Conservation (phyloP, 2,888 invertebrate species). For the Dolichopus griseipennis region DNA sequence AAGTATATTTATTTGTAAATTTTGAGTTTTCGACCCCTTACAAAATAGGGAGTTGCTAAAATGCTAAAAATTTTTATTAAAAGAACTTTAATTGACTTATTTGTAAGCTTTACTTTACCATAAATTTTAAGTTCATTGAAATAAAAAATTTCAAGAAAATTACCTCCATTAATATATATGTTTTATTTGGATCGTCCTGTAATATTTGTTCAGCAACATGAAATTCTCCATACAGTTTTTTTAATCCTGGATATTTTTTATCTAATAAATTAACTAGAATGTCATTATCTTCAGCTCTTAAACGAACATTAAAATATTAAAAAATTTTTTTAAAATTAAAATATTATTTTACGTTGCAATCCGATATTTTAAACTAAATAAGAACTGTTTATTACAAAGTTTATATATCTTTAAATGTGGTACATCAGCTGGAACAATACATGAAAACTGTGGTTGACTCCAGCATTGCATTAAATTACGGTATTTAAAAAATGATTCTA, state of each 20-base stretch:
- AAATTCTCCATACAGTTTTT: constrained; percentile 51
- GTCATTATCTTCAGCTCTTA: constrained; percentile 61
- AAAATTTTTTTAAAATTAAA: background rate
- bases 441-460: too few species aligned
- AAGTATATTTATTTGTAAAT: too few species aligned
- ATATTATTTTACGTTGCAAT: background rate
- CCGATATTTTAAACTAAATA: background rate
- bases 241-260: constrained; percentile 43
- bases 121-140: too few species aligned
- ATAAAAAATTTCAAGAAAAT: too few species aligned
- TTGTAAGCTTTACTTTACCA: too few species aligned
- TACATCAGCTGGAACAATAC: background rate
- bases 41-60: too few species aligned
- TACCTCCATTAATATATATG: constrained; percentile 52
- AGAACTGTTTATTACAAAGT: background rate
- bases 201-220: constrained; percentile 56
- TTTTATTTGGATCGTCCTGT: constrained; percentile 32
- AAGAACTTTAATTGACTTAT: too few species aligned
- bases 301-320: constrained; percentile 15
- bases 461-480: too few species aligned
- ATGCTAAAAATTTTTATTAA: too few species aligned
- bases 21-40: too few species aligned
- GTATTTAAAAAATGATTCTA: too few species aligned
- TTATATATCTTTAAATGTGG: background rate
- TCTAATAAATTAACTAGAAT: constrained; percentile 53